phyloP scores from a whole-genome alignment of 1,140 invertebrate genomes.

The Achatina immaculata region DNA sequence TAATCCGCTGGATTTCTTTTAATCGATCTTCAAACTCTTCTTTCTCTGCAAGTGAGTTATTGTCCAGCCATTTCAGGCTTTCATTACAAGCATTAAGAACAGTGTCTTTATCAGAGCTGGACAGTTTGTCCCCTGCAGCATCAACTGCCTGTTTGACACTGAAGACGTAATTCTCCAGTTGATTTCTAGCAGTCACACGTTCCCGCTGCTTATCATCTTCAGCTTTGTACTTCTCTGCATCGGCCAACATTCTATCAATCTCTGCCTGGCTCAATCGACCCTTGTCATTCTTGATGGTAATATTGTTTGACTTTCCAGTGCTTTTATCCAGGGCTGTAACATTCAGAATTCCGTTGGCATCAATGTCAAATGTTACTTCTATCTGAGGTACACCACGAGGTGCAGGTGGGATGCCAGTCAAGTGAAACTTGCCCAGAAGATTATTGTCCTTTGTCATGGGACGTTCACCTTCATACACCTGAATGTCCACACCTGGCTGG shows the following conservation, averaged over 20 bases:
- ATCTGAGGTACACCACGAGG: constrained; percentile 86
- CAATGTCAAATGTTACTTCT: constrained; percentile 16
- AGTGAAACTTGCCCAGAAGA: constrained; percentile 79
- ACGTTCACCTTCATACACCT: constrained; percentile 86
- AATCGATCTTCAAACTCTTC: constrained; percentile 67
- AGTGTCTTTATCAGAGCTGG: constrained; percentile 89
- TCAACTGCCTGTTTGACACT: constrained; percentile 88
- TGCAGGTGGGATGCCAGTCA: constrained; percentile 73
- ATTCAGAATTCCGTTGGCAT: constrained; percentile 73
- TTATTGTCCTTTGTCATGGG: constrained; percentile 81
- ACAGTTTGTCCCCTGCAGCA: constrained; percentile 78
- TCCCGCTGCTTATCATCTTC: constrained; percentile 90
- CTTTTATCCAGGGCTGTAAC: constrained; percentile 73
- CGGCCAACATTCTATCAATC: constrained; percentile 96
- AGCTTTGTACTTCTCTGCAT: constrained; percentile 92
- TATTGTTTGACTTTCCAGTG: constrained; percentile 81
- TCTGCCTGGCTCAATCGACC: constrained; percentile 89
- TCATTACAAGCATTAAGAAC: constrained; percentile 92
- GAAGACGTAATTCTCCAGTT: constrained; percentile 74
- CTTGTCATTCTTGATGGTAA: constrained; percentile 97
- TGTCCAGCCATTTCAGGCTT: constrained; percentile 93
- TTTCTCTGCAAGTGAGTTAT: constrained; percentile 79
- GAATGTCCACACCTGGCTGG: constrained; percentile 80
- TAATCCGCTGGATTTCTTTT: constrained; percentile 67
- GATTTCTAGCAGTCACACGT: constrained; percentile 84